Evolutionary conservation across 2,797 vertebrate genomes (phyloP), one percentile per base, ranked within the genome.

Genomic region (Discoglossus pictus): DNA sequence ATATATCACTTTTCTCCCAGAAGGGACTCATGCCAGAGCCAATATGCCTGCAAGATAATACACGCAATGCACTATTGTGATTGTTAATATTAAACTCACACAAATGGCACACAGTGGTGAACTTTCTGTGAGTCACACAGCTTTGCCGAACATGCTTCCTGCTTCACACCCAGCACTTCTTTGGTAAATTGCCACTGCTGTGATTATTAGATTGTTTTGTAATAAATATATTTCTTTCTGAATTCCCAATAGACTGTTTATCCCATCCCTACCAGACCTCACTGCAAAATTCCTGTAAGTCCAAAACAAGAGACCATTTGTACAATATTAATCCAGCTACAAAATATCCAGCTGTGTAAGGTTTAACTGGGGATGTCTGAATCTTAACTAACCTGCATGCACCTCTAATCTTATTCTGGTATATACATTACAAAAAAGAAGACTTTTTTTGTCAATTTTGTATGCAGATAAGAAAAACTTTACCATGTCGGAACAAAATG

Each of bases 251-350:
- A 99, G 95, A 92, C 92, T 1, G 89, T 98, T 80, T 97, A 95
- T 74, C 95, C 95, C 51, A 25, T 97, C 48, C 90, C 94, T 76
- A 85, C 87, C 70, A 90, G 97, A 78, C 95, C 93, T 3, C 91
- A 94, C 75, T 98, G 97, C 90, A 99, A 99, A 88, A 91, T 81
- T 17, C 79, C 90, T 0, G 96, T 97, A 93, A 94, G 95, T 94
- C 15, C 11, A 39, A 13, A 39, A n/a, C 9, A 42, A 1, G 7
- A 23, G 15, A 4, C 13, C 18, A 18, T 6, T 38, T 2, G 2
- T 11, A 3, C 9, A 17, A 17, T 35, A n/a, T 39, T 38, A 55
- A n/a, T 55, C 12, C 21, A 34, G 27, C 11, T 36, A 39, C 35
- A 39, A 55, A 55, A 23, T 2, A 11, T 12, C 53, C 12, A 55